These are phyloP conservation scores for Perdita meconis DNA, from an alignment of 2,888 invertebrate species.

Conservation along the genomic window DNA sequence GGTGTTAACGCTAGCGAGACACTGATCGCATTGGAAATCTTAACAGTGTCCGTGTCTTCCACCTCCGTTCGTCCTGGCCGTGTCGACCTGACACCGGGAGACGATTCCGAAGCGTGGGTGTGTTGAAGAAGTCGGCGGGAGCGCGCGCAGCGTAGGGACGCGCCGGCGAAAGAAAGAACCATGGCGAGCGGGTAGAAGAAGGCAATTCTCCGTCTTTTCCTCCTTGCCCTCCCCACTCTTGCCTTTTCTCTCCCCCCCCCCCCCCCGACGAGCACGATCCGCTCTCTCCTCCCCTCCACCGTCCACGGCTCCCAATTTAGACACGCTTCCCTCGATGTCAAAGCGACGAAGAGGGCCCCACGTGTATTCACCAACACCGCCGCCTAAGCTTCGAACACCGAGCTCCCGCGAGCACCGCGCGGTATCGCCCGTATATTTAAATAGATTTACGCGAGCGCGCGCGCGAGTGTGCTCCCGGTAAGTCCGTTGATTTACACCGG, in stretches of 20 bases:
- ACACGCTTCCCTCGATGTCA: conserved; percentile 71
- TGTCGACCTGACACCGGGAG: conserved; percentile 9
- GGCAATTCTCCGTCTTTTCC: conserved; percentile 55
- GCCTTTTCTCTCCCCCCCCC: too few species aligned
- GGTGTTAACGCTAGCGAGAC: background rate
- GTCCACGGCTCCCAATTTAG: conserved; percentile 79
- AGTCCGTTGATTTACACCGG: conserved; percentile 55
- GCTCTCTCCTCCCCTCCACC: background rate
- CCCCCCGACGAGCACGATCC: too few species aligned
- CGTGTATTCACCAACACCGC: conserved; percentile 45
- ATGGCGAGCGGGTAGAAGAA: too few species aligned
- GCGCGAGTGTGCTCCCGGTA: conserved; percentile 14
- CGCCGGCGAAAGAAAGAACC: conserved; percentile 46
- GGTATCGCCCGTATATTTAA: conserved; percentile 50
- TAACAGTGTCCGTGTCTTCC: conserved; percentile 15
- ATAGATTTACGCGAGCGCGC: conserved; percentile 53
- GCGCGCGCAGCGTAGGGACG: conserved; percentile 12
- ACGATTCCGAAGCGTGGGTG: conserved; percentile 38
- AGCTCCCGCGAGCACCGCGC: background rate
- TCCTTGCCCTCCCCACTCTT: conserved; percentile 45
- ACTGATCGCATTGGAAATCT: conserved; percentile 2
- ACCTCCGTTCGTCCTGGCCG: conserved; percentile 3
- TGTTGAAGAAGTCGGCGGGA: too few species aligned
- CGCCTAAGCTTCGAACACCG: background rate
- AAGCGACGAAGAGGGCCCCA: conserved; percentile 56